Conservation (phyloP, 2,113 vertebrate species). For the Lepus europaeus region DNA sequence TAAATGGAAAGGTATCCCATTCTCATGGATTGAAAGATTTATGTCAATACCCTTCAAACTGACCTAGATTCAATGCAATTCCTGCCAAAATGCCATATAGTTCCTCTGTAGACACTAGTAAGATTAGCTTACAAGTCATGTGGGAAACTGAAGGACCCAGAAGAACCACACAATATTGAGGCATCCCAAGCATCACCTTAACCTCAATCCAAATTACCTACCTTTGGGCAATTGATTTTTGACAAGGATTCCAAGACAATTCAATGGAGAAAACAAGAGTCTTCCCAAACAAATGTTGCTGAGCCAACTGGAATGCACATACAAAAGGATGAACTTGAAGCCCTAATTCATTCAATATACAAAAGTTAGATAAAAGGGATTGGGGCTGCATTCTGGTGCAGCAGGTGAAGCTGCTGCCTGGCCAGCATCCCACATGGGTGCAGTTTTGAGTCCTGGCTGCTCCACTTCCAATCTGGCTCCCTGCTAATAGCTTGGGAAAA, state of each 20-base stretch:
- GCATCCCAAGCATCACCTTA: too few relatives aligned
- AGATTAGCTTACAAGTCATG: conserved; percentile 21
- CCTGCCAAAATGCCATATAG: background rate
- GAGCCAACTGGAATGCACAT: background rate
- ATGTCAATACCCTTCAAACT: background rate
- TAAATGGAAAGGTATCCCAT: background rate
- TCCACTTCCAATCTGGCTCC: too few relatives aligned
- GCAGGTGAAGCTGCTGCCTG: too few relatives aligned
- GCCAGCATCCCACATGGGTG: too few relatives aligned
- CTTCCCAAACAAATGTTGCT: conserved; percentile 22
- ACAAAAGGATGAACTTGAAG: background rate
- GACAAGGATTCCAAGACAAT: background rate
- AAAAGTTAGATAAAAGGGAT: conserved; percentile 11
- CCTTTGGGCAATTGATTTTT: conserved; percentile 40
- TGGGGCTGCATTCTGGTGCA: too few relatives aligned
- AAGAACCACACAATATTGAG: background rate
- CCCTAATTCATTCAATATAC: background rate
- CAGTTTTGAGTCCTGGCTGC: too few relatives aligned
- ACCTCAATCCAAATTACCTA: too few relatives aligned
- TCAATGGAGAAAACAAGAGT: background rate
- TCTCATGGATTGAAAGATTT: conserved; percentile 1
- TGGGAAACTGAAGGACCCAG: background rate
- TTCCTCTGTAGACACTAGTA: conserved; percentile 8
- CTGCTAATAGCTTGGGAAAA: too few relatives aligned
- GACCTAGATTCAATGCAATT: background rate